Percentiles rank a stretch among this genome's conserved stretches.
Conservation (phyloP, 2,797 vertebrate genomes). For the Epinephelus coioides region DNA sequence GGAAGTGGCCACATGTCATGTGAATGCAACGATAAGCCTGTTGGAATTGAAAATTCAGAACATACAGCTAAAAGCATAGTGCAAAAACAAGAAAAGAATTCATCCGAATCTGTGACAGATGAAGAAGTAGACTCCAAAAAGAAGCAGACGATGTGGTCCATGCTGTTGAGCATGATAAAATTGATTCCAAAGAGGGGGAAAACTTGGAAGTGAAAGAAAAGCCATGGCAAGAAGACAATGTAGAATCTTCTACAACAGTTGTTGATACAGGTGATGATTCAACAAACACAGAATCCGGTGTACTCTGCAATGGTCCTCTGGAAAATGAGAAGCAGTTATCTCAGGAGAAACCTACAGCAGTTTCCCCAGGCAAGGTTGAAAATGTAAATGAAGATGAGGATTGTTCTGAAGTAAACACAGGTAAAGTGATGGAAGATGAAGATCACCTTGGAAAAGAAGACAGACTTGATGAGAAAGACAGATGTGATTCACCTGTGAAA, state of each 20-base stretch:
- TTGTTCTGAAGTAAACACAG: conserved; percentile 14
- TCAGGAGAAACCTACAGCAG: conserved; percentile 19
- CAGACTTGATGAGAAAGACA: conserved; percentile 20
- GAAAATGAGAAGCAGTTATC: conserved; percentile 35
- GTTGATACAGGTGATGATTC: conserved; percentile 10
- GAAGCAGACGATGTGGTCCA: conserved; percentile 16
- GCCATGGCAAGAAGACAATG: not conserved
- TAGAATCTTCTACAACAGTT: conserved; percentile 14
- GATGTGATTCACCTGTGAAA: conserved; percentile 4
- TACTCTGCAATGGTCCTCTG: conserved; percentile 29
- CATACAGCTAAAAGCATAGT: conserved; percentile 28
- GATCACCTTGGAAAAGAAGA: conserved; percentile 22
- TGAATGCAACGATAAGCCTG: conserved; percentile 24
- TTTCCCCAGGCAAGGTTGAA: conserved; percentile 18
- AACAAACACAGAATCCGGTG: conserved; percentile 5
- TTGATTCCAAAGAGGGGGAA: conserved; percentile 33
- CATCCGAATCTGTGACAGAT: not conserved
- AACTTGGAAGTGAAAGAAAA: conserved; percentile 27
- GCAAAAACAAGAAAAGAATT: conserved; percentile 33
- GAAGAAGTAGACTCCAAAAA: conserved; percentile 13
- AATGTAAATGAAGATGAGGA: conserved; percentile 19
- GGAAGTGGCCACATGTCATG: conserved; percentile 16
- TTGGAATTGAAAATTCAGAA: conserved; percentile 26
- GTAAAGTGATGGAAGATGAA: not conserved
- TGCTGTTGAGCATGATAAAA: conserved; percentile 16